These are phyloP conservation scores for Anneissia japonica DNA, from an alignment of 35 echinoderm and acorn worm genomes.

Conservation along the genomic window DNA sequence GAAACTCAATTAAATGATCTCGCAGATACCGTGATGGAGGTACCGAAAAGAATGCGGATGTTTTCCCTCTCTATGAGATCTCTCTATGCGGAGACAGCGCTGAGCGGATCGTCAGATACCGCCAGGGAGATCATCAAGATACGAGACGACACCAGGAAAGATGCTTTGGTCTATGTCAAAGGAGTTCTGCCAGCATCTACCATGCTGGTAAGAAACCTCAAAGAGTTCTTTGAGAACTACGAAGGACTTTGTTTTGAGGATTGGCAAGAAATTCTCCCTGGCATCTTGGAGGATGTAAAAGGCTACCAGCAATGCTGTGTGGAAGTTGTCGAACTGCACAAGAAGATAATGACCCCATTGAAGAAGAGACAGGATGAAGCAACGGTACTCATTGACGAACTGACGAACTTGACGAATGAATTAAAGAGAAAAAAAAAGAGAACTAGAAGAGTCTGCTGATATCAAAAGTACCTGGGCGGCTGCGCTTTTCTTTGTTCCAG, in stretches of 20 bases:
- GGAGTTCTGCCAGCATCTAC: not conserved
- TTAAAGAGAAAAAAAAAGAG: not conserved
- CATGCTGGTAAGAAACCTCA: not conserved
- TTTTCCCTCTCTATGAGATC: conserved; percentile 13
- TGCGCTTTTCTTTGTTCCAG: not conserved
- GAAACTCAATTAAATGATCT: not conserved
- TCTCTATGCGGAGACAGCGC: conserved; percentile 7
- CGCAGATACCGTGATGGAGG: not conserved
- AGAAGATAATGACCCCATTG: not conserved
- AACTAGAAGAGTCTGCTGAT: not conserved
- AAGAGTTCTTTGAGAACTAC: conserved; percentile 11
- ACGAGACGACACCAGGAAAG: not conserved
- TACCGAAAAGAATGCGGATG: too few species aligned
- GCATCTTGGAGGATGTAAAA: not conserved
- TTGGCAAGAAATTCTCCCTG: not conserved
- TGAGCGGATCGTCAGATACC: conserved; percentile 5
- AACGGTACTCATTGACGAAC: not conserved
- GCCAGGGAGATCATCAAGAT: not conserved
- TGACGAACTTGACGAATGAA: not conserved
- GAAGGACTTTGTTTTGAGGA: not conserved
- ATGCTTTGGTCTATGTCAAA: conserved; percentile 10
- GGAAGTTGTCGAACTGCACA: not conserved
- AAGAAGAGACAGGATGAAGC: not conserved
- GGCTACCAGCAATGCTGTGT: not conserved
- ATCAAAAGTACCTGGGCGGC: not conserved